Evolutionary conservation across 2,888 invertebrate genomes (phyloP).

Genomic region (Tromatobia lineatoria): DNA sequence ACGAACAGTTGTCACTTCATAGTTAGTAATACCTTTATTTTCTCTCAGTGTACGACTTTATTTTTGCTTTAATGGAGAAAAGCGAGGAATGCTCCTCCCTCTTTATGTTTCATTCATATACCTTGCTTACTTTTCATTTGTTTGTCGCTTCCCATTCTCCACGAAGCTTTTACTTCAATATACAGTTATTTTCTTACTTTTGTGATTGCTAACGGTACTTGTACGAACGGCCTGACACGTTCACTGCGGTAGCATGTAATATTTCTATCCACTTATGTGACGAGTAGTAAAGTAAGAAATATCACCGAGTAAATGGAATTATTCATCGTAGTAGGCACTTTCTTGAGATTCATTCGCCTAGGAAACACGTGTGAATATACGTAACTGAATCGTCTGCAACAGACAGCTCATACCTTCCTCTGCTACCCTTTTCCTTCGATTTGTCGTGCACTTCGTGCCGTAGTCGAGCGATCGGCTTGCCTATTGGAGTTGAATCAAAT

Average conservation of each 20-base stretch:
- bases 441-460: neutral
- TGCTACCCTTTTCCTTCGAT: conserved; percentile 5
- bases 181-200: neutral
- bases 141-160: neutral
- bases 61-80: neutral
- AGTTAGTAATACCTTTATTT: too few relatives aligned
- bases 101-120: neutral
- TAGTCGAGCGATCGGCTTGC: conserved; percentile 37
- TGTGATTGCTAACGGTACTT: neutral
- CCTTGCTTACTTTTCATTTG: neutral
- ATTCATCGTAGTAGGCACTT: conserved; percentile 19
- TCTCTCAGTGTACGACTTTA: too few relatives aligned
- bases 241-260: neutral
- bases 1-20: too few relatives aligned
- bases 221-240: too few relatives aligned
- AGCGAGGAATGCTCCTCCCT: neutral
- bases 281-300: neutral
- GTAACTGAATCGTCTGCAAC: conserved; percentile 1
- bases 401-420: neutral
- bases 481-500: conserved; percentile 43
- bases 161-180: neutral
- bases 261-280: neutral
- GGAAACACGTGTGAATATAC: neutral
- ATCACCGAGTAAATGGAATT: conserved; percentile 25
- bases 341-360: conserved; percentile 4